Percentiles rank a stretch among this genome's conserved stretches.
phyloP scores from a whole-genome alignment of 2,888 invertebrate species.

The Cephus pygmeus region DNA sequence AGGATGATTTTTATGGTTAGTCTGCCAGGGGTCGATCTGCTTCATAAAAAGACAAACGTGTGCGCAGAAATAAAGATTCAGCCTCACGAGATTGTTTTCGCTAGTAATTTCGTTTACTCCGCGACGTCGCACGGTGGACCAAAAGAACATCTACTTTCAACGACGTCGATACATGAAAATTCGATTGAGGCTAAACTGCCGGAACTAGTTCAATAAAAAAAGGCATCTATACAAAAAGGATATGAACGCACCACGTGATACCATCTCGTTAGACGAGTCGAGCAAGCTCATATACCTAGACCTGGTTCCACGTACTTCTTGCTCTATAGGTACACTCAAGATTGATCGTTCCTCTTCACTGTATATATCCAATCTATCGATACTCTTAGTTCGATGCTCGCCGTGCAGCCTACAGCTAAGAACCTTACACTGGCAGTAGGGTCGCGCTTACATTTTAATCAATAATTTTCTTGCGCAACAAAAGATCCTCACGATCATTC shows the following conservation, averaged over 20 bases:
- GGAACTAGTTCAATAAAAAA: neutral
- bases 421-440: neutral
- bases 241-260: slow-evolving; percentile 31
- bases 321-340: slow-evolving; percentile 30
- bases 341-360: slow-evolving; percentile 39
- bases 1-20: neutral
- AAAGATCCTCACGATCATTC: neutral
- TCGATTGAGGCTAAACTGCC: neutral
- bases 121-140: neutral
- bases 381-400: neutral
- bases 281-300: slow-evolving; percentile 40
- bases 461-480: neutral
- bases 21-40: neutral
- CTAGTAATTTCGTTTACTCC: neutral
- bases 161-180: neutral
- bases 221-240: neutral
- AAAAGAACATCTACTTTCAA: neutral
- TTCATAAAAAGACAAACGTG: neutral
- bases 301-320: slow-evolving; percentile 33
- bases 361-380: neutral
- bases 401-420: neutral
- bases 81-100: neutral
- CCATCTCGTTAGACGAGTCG: slow-evolving; percentile 58
- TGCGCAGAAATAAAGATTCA: neutral
- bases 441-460: neutral